Conservation (phyloP, 2,888 invertebrate genomes). For the Thereva unica region DNA sequence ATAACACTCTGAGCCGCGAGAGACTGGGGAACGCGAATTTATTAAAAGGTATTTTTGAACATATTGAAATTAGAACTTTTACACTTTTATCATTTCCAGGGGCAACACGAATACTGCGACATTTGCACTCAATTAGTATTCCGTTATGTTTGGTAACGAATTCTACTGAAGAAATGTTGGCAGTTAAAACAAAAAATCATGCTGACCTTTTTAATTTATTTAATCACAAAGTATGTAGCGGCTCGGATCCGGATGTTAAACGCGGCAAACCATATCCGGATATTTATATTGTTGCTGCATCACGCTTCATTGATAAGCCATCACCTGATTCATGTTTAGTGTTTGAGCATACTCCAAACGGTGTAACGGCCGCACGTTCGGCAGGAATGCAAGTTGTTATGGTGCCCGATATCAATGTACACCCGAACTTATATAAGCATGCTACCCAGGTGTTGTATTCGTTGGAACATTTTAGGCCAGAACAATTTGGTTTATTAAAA, state of each 20-base stretch:
- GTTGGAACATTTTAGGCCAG: constrained; percentile 74
- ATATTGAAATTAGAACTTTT: too few species aligned
- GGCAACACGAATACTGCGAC: constrained; percentile 72
- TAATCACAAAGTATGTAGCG: constrained; percentile 74
- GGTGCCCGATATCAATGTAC: constrained; percentile 66
- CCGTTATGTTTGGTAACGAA: constrained; percentile 85
- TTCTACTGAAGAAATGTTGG: constrained; percentile 68
- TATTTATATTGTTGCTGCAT: constrained; percentile 74
- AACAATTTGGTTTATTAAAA: constrained; percentile 70
- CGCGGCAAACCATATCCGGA: constrained; percentile 84
- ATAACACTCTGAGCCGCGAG: constrained; percentile 64
- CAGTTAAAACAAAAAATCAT: constrained; percentile 66
- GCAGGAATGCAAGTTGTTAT: constrained; percentile 82
- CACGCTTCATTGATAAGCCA: constrained; percentile 69
- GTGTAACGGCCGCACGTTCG: constrained; percentile 72
- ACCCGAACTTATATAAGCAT: constrained; percentile 56
- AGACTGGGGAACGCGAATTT: constrained; percentile 66
- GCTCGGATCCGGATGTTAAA: constrained; percentile 77
- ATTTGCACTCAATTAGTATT: constrained; percentile 69
- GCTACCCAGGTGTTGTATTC: constrained; percentile 72
- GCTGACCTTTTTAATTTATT: constrained; percentile 67
- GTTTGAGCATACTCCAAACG: constrained; percentile 86
- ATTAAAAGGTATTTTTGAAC: constrained; percentile 66
- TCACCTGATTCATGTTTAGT: constrained; percentile 67
- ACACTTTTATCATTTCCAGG: constrained; percentile 58